A percentile compares a stretch with the other conserved stretches of the same genome.
These are phyloP conservation scores for Pandemis corylana DNA, from an alignment of 2,888 invertebrate species.

Conservation along the genomic window DNA sequence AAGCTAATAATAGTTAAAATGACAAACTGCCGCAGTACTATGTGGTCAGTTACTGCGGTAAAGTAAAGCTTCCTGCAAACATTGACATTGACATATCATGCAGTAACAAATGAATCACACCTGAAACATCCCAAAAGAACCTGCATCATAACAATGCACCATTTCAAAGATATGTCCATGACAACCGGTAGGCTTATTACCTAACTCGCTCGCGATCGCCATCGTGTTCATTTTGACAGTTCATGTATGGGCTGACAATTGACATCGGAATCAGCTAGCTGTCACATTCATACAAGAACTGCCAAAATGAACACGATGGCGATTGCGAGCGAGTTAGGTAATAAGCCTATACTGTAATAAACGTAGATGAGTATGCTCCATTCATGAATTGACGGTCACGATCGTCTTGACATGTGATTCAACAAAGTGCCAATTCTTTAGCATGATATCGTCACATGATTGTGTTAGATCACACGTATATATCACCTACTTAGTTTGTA, in stretches of 20 bases:
- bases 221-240: no score
- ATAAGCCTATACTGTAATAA: no score
- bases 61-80: neutral
- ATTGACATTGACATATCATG: neutral
- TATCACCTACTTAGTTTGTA: neutral
- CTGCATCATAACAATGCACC: neutral
- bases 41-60: no score
- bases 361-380: neutral
- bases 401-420: constrained; percentile 1
- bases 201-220: no score
- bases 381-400: neutral
- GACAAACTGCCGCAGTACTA: no score
- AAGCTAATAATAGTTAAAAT: no score
- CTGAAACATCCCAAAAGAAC: neutral
- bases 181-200: neutral
- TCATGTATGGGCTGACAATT: no score
- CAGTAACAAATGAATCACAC: neutral
- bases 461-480: neutral
- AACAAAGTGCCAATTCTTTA: neutral
- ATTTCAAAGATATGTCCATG: neutral
- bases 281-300: no score
- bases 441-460: neutral
- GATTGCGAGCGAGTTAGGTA: no score
- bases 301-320: no score
- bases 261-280: no score